Evolutionary conservation across 2,113 vertebrate genomes (phyloP), one percentile per base, ranked within the genome.

Genomic region (Istiophorus platypterus): DNA sequence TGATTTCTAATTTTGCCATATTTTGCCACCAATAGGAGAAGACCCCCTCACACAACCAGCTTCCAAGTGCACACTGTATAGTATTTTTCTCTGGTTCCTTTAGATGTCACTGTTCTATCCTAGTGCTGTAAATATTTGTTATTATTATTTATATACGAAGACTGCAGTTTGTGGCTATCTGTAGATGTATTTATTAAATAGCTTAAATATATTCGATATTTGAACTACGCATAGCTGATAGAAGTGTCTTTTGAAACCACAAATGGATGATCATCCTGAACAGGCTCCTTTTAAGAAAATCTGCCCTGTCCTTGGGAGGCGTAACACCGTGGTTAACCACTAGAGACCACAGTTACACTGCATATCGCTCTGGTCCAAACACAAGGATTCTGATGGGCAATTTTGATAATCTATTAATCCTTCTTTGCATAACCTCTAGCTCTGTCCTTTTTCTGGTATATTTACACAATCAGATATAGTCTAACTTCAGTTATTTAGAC

Each of bases 261-360:
- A 47, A 31, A 65, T 14, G 10, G 24, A 71, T 8, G 34, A 42
- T 51, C 27, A 22, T 58, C 65, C 37, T 18, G 1, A 79, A 14
- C n/a, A 20, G 52, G 9, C 34, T 70, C 58, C 58, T 62, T 70
- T 78, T 70, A 78, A 39, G 22, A 49, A 45, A 58, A 34, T 34
- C 34, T 49, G 27, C 29, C 34, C 7, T 17, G 54, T 72, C 37
- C 59, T 66, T 27, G 13, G 12, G 31, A 76, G 47, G 61, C 88
- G 92, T 75, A 91, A 42, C 62, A 65, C 85, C 78, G 37, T 0
- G 1, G 12, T 1, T 49, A 62, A 52, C 87, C 92, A 90, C 89
- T 85, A 93, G 93, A 91, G 92, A 77, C 62, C 87, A 66, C 76
- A 78, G 81, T 84, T 59, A 67, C 47, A 81, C 92, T 49, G 61